Evolutionary conservation across 2,113 vertebrate genomes (phyloP).

Genomic region (Aythya baeri): DNA sequence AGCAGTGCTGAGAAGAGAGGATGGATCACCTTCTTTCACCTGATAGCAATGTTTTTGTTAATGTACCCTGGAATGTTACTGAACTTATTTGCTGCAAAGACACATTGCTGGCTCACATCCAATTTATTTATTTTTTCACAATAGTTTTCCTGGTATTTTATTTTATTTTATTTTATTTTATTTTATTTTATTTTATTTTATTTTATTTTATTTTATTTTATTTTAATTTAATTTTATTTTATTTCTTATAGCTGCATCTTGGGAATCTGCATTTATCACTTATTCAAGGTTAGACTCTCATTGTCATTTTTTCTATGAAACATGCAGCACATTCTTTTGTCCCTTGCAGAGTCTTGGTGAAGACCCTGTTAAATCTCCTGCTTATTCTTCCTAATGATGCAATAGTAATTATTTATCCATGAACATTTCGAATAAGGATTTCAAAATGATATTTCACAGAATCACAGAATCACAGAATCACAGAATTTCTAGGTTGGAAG

Average conservation of each 20-base stretch:
- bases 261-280: neutral
- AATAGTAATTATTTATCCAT: neutral
- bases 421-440: neutral
- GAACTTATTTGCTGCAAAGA: neutral
- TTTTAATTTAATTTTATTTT: no score
- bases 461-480: no score
- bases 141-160: neutral
- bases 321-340: neutral
- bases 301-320: neutral
- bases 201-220: no score
- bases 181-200: no score
- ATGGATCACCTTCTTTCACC: neutral
- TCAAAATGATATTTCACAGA: neutral
- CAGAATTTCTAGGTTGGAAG: no score
- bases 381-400: neutral
- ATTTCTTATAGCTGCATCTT: neutral
- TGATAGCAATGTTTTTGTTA: neutral
- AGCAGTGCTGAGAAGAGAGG: accelerated
- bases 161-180: no score
- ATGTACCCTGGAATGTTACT: neutral
- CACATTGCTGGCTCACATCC: neutral
- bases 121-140: neutral
- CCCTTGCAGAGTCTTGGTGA: neutral
- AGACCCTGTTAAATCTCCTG: neutral
- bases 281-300: neutral